phyloP scores from a whole-genome alignment of 2,888 invertebrate genomes.

The Gerris lacustris region DNA sequence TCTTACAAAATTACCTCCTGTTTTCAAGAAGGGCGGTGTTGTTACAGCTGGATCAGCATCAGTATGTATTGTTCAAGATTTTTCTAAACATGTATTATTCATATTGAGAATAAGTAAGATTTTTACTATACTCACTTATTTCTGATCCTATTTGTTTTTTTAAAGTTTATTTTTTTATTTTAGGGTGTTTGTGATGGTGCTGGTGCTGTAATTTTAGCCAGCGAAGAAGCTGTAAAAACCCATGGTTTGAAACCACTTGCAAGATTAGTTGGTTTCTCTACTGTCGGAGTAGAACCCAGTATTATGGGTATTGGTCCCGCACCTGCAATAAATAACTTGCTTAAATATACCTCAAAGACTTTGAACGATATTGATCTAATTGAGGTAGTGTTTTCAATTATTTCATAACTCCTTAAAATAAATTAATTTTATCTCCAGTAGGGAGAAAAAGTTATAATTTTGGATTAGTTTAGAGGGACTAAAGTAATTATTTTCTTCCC shows the following conservation, averaged over 20 bases:
- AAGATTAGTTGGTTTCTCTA: conserved; percentile 78
- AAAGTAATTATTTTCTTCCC: too few relatives aligned
- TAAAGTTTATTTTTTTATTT: conserved; percentile 26
- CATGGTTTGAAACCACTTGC: conserved; percentile 78
- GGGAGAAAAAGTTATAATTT: too few relatives aligned
- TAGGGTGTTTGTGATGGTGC: conserved; percentile 98
- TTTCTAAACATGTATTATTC: background rate
- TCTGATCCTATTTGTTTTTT: background rate
- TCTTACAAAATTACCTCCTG: conserved; percentile 69
- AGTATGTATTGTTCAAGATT: conserved; percentile 43
- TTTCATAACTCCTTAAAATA: too few relatives aligned
- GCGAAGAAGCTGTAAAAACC: conserved; percentile 73
- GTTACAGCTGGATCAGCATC: conserved; percentile 93
- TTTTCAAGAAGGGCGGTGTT: conserved; percentile 88
- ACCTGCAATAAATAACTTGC: conserved; percentile 76
- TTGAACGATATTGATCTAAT: conserved; percentile 82
- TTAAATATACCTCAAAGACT: conserved; percentile 63
- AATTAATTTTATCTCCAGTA: too few relatives aligned
- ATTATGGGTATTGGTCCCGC: conserved; percentile 98
- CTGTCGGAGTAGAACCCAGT: conserved; percentile 88
- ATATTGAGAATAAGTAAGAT: conserved; percentile 11
- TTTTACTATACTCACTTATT: background rate
- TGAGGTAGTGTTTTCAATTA: conserved; percentile 58
- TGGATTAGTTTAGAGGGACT: too few relatives aligned
- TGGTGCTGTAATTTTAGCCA: conserved; percentile 77